phyloP scores from a whole-genome alignment of 2,113 vertebrate genomes.

The Cichladusa arquata region DNA sequence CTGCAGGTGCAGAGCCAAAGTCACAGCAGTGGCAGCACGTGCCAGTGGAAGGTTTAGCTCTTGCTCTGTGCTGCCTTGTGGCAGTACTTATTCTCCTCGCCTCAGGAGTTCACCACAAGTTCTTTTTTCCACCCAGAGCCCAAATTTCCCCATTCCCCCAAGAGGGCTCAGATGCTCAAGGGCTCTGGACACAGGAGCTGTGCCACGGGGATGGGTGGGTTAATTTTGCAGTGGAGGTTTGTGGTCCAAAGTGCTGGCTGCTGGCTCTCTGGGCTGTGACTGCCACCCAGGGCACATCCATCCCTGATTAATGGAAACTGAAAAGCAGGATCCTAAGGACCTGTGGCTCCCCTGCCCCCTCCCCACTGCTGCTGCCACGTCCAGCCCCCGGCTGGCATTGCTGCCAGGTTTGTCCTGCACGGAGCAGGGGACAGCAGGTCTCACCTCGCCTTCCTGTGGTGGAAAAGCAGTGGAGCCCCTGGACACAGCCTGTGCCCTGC shows the following conservation, averaged over 20 bases:
- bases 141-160: accelerated
- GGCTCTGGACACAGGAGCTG: background rate
- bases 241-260: background rate
- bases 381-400: accelerated
- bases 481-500: background rate
- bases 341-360: background rate
- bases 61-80: accelerated
- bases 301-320: slow-evolving; percentile 4
- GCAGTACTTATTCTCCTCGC: background rate
- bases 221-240: background rate
- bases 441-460: accelerated
- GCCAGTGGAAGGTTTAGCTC: background rate
- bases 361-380: background rate
- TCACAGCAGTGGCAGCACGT: accelerated
- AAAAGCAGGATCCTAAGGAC: background rate
- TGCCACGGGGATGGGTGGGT: accelerated
- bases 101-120: background rate
- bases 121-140: background rate
- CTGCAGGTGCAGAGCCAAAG: background rate
- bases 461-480: background rate
- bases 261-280: background rate
- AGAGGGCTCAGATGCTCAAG: background rate
- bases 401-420: accelerated
- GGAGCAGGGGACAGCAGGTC: background rate
- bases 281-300: background rate